Conservation (phyloP, 2,797 vertebrate species). For the Syngnathus acus region DNA sequence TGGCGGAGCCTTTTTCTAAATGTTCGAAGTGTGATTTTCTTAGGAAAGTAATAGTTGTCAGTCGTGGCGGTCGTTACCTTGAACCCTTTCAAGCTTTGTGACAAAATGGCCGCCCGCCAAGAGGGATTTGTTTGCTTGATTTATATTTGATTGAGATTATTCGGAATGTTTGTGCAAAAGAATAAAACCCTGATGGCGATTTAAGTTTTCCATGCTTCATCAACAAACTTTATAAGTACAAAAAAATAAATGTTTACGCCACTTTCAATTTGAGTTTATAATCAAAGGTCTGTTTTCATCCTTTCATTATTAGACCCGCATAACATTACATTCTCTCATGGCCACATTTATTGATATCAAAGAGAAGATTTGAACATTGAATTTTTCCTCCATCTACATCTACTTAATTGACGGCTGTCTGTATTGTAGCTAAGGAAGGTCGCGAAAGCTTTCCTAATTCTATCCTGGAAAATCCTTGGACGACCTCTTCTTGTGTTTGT, state of each 20-base stretch:
- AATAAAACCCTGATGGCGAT: too few relatives aligned
- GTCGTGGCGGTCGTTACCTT: too few relatives aligned
- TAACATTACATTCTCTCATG: background rate
- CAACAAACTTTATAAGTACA: background rate
- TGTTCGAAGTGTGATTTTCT: too few relatives aligned
- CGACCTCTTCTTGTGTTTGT: slow-evolving; percentile 59
- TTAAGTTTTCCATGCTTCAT: too few relatives aligned
- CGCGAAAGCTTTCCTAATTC: slow-evolving; percentile 35
- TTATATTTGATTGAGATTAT: too few relatives aligned
- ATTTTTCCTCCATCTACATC: background rate
- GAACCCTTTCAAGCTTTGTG: background rate
- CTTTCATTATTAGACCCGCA: background rate
- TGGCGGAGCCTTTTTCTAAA: too few relatives aligned
- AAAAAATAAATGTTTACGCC: background rate
- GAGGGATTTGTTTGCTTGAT: too few relatives aligned
- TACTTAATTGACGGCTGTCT: background rate
- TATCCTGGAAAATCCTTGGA: slow-evolving; percentile 45
- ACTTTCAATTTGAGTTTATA: background rate
- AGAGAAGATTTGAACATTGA: background rate
- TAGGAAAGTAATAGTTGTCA: too few relatives aligned
- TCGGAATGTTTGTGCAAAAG: too few relatives aligned
- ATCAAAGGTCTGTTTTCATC: background rate
- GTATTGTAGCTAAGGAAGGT: slow-evolving; percentile 11
- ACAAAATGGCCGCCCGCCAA: too few relatives aligned
- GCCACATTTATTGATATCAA: background rate